These are phyloP conservation scores for Octopus sinensis DNA, from an alignment of 1,140 invertebrate species.

Conservation along the genomic window DNA sequence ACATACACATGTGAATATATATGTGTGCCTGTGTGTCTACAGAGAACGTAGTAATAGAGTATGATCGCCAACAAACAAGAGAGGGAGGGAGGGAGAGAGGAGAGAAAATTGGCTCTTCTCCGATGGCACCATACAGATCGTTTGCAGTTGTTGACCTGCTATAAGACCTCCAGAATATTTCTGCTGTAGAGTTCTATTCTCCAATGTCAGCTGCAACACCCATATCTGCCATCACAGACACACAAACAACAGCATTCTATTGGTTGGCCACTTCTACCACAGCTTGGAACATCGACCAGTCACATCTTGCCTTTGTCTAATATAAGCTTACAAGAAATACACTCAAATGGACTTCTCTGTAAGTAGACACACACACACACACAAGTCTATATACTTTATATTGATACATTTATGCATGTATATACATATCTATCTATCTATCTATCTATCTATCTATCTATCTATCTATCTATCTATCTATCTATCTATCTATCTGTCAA, in stretches of 20 bases:
- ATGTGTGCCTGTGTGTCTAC: too few relatives aligned
- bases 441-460: constrained; percentile 3
- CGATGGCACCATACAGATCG: too few relatives aligned
- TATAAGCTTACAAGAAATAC: neutral
- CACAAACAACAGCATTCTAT: neutral
- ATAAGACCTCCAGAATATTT: too few relatives aligned
- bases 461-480: neutral
- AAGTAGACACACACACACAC: neutral
- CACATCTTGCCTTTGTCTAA: neutral
- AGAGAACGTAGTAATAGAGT: too few relatives aligned
- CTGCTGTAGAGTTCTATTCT: too few relatives aligned
- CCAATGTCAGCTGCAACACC: neutral
- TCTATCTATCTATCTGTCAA: neutral
- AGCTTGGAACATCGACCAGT: neutral
- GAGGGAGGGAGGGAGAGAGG: too few relatives aligned
- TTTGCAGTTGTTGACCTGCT: too few relatives aligned
- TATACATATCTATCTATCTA: neutral
- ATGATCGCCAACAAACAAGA: too few relatives aligned
- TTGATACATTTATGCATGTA: neutral
- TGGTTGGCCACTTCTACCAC: neutral
- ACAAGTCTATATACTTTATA: neutral
- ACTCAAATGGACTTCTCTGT: neutral
- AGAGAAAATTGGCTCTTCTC: too few relatives aligned
- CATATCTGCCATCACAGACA: neutral
- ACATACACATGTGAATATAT: too few relatives aligned